Conservation (phyloP, 2,113 vertebrate genomes). For the Sinocyclocheilus grahami region DNA sequence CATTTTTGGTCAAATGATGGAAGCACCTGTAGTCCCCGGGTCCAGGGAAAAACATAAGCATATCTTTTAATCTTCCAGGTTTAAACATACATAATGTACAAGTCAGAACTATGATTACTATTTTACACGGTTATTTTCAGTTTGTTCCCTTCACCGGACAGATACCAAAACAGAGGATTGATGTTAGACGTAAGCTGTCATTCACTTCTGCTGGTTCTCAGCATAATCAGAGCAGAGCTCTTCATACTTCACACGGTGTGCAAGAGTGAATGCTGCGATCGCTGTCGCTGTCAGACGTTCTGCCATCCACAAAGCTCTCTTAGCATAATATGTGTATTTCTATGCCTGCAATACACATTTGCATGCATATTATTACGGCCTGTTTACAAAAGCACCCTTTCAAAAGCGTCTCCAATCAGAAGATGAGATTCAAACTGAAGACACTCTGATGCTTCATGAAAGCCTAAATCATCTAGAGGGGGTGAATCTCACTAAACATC, state of each 20-base stretch:
- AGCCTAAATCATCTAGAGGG: neutral
- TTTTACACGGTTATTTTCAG: conserved; percentile 4
- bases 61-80: conserved; percentile 21
- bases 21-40: conserved; percentile 34
- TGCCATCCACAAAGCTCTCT: neutral
- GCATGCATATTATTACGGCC: no score
- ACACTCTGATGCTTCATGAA: neutral
- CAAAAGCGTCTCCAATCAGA: neutral
- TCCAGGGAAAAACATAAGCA: conserved; percentile 29
- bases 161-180: neutral
- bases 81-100: conserved; percentile 42
- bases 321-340: neutral
- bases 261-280: neutral
- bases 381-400: no score
- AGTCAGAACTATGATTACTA: conserved; percentile 14
- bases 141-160: neutral
- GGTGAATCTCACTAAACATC: neutral
- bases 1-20: conserved; percentile 41
- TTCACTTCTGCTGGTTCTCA: neutral
- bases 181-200: no score
- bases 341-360: neutral
- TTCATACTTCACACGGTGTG: neutral
- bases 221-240: conserved; percentile 24
- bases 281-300: neutral
- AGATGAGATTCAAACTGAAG: neutral